These are phyloP conservation scores for Sminthurinus signatus DNA, from an alignment of 1,140 invertebrate species.

Conservation along the genomic window DNA sequence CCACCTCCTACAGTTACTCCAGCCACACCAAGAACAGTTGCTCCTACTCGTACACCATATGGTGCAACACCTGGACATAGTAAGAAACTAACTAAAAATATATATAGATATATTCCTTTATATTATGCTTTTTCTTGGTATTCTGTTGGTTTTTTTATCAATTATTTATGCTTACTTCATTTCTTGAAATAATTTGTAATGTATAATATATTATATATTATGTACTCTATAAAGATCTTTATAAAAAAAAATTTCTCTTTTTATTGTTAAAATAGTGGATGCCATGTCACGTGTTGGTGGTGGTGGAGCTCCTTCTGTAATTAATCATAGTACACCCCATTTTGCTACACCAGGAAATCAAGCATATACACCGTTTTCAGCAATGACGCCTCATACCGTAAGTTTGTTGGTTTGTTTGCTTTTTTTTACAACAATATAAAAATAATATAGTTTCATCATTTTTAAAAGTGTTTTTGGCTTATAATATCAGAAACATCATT, in stretches of 20 bases:
- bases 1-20: slow-evolving; percentile 47
- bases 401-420: no score
- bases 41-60: slow-evolving; percentile 34
- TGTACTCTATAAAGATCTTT: neutral
- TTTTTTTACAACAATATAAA: no score
- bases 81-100: neutral
- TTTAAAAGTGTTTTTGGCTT: no score
- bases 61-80: slow-evolving; percentile 22
- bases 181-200: neutral
- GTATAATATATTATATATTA: neutral
- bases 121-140: no score
- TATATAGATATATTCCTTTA: no score
- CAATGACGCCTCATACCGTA: slow-evolving; percentile 44
- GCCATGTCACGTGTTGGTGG: slow-evolving; percentile 27
- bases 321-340: slow-evolving; percentile 25
- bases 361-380: slow-evolving; percentile 43
- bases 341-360: slow-evolving; percentile 38
- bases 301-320: slow-evolving; percentile 16
- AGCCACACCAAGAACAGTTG: slow-evolving; percentile 26
- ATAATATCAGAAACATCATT: no score
- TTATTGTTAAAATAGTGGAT: slow-evolving; percentile 20
- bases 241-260: neutral
- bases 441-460: slow-evolving; percentile 11
- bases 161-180: no score
- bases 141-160: no score